Base-by-base conservation (phyloP, 2,797 vertebrate genomes). In the Menidia menidia region DNA sequence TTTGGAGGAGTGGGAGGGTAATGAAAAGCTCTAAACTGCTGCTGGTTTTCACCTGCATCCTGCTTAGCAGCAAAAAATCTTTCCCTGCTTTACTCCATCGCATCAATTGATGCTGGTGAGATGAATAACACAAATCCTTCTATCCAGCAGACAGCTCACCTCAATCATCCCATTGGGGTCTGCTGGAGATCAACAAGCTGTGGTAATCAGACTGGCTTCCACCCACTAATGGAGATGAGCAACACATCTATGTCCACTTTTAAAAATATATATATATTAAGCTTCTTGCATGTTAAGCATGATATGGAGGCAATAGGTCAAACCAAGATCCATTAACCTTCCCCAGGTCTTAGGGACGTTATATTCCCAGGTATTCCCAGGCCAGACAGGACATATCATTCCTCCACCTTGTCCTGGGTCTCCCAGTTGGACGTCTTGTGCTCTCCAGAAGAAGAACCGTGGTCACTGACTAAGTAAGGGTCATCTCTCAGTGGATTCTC, bases 51-150 rank as follows among this genome's bases (percentile, higher is more conserved):
- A 71, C 68, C 67, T 80, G 47, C 64, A 39, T 50, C 69, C 59
- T 64, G 39, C 47, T 5, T 52, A 48, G 41, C 53, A 53, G 33
- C 51, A 70, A 63, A 61, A 61, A 66, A 43, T 56, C 30, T 32
- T 25, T 42, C 43, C 48, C 60, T 41, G n/a, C n/a, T 35, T 39
- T 39, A 7, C 25, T 30, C 45, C 30, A 35, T 11, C 42, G 18
- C 52, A 93, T 92, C 92, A 90, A 88, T 92, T 88, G 73, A 80
- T 76, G 75, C 87, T 89, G 90, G 92, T 89, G 81, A 92, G 84
- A 89, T 75, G 85, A 83, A 90, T 86, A 91, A 87, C 76, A 85
- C 78, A 81, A 80, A 83, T 92, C 90, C 89, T 84, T 68, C 74
- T 30, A 56, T 85, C 73, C 79, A 67, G 85, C 77, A 75, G 84